Conservation (phyloP, 2,888 invertebrate species). For the Oithona nana region DNA sequence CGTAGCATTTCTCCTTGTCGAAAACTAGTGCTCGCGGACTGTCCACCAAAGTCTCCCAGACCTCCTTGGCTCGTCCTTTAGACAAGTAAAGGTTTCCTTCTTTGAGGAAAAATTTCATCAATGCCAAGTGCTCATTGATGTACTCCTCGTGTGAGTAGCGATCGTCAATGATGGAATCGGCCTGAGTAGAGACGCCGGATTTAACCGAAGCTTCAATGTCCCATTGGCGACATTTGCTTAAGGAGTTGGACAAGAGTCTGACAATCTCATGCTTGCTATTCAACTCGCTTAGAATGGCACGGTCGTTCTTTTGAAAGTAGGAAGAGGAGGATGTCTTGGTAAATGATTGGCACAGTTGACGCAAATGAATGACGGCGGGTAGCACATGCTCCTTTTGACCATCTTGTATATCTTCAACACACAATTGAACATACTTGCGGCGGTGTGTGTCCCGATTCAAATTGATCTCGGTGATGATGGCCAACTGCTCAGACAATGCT, state of each 20-base stretch:
- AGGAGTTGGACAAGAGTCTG: conserved; percentile 23
- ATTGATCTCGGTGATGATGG: conserved; percentile 30
- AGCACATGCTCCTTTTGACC: conserved; percentile 25
- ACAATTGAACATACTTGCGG: conserved; percentile 30
- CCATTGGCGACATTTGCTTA: conserved; percentile 29
- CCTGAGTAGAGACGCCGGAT: neutral
- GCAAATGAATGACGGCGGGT: conserved; percentile 13
- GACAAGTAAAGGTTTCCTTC: conserved; percentile 31
- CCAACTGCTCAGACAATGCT: conserved; percentile 31
- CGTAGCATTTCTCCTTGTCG: conserved; percentile 31
- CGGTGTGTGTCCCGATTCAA: conserved; percentile 29
- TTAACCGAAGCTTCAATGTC: conserved; percentile 22
- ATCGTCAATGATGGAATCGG: conserved; percentile 28
- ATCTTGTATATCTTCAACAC: conserved; percentile 33
- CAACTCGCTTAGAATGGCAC: conserved; percentile 30
- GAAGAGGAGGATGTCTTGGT: neutral
- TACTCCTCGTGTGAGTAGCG: conserved; percentile 31
- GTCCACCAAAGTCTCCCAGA: conserved; percentile 31
- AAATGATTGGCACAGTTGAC: conserved; percentile 5
- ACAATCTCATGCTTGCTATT: conserved; percentile 31
- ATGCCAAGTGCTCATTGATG: conserved; percentile 29
- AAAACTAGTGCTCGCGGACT: conserved; percentile 27
- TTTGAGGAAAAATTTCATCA: conserved; percentile 32
- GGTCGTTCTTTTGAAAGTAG: conserved; percentile 13
- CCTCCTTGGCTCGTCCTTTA: conserved; percentile 30